Evolutionary conservation across 2,888 invertebrate species (phyloP).

Genomic region (Tuta absoluta): DNA sequence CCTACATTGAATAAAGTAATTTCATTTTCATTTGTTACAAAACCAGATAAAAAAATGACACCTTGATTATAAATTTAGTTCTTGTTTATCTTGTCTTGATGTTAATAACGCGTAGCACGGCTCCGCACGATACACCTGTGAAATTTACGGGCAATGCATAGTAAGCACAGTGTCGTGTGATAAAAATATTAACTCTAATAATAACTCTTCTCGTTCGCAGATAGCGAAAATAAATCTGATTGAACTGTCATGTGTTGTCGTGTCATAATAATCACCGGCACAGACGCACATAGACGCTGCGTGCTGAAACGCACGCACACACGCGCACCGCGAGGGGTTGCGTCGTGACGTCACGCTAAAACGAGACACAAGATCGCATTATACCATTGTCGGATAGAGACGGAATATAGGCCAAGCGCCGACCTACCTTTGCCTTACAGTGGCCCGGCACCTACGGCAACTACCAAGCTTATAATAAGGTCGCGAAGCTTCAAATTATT

Average conservation of each 20-base stretch:
- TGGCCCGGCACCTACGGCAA: conserved; percentile 61
- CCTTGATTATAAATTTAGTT: too few relatives aligned
- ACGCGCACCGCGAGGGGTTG: conserved; percentile 52
- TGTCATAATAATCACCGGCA: conserved; percentile 50
- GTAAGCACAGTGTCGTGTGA: too few relatives aligned
- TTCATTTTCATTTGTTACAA: too few relatives aligned
- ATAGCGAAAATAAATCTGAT: conserved; percentile 36
- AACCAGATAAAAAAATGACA: too few relatives aligned
- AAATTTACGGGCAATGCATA: too few relatives aligned
- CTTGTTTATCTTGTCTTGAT: too few relatives aligned
- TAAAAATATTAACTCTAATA: too few relatives aligned
- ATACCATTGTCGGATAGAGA: conserved; percentile 49
- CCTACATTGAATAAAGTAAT: too few relatives aligned
- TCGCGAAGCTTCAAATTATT: conserved; percentile 49
- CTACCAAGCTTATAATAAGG: conserved; percentile 60
- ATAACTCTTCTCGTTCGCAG: conserved; percentile 14
- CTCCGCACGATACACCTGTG: too few relatives aligned
- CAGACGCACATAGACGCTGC: conserved; percentile 47
- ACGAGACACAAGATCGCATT: conserved; percentile 45
- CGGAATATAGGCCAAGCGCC: conserved; percentile 78
- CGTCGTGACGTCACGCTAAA: conserved; percentile 74
- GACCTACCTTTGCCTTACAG: conserved; percentile 73
- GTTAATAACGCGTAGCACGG: too few relatives aligned
- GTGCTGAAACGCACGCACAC: conserved; percentile 59
- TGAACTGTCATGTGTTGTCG: conserved; percentile 38